These are phyloP conservation scores for Lampris incognitus DNA, from an alignment of 2,113 vertebrate species.

Conservation along the genomic window DNA sequence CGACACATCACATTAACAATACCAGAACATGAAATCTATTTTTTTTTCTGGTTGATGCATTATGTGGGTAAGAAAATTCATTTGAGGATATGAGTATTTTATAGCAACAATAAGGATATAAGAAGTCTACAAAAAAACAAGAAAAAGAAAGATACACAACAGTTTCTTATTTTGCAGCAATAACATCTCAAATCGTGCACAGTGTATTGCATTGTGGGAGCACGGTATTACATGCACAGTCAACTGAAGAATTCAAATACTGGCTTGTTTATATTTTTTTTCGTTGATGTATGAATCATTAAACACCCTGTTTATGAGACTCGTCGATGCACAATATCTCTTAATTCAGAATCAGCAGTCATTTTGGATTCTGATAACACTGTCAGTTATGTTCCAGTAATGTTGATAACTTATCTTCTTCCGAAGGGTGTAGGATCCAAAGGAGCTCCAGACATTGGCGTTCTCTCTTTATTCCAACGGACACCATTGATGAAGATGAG, in stretches of 20 bases:
- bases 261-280: background rate
- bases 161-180: slow-evolving; percentile 7
- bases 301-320: background rate
- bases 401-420: background rate
- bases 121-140: background rate
- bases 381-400: background rate
- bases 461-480: background rate
- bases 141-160: slow-evolving; percentile 16
- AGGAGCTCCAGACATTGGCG: slow-evolving; percentile 1
- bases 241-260: background rate
- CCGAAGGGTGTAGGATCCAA: background rate
- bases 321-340: background rate
- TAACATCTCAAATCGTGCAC: too few relatives aligned
- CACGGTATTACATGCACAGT: too few relatives aligned
- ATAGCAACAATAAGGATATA: too few relatives aligned
- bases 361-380: too few relatives aligned
- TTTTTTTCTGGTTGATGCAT: slow-evolving; percentile 21
- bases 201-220: too few relatives aligned
- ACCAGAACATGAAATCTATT: too few relatives aligned
- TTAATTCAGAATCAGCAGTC: too few relatives aligned
- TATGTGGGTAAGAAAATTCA: background rate
- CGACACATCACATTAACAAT: too few relatives aligned
- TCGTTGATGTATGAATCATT: slow-evolving; percentile 15
- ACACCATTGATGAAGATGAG: background rate
- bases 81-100: too few relatives aligned